A percentile compares a stretch with the other conserved stretches of the same genome.
These are phyloP conservation scores for Helleia helle DNA, from an alignment of 2,888 invertebrate genomes.

Conservation along the genomic window DNA sequence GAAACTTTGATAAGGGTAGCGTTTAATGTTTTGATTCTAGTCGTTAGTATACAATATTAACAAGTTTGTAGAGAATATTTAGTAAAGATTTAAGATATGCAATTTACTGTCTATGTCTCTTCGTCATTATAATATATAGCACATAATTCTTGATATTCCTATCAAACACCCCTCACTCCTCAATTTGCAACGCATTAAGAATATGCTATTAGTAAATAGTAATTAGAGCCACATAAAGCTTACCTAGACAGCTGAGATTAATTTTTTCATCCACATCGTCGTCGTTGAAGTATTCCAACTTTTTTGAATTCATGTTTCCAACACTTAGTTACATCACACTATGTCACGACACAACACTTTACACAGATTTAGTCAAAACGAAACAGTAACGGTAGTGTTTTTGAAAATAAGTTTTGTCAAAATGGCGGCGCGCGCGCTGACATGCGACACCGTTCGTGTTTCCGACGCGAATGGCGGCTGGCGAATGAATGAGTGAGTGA, in stretches of 20 bases:
- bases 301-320: constrained; percentile 68
- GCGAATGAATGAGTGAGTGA: constrained; percentile 22
- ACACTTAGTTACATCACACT: constrained; percentile 44
- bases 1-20: no score
- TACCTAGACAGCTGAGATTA: constrained; percentile 70
- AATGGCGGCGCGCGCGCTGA: constrained; percentile 37
- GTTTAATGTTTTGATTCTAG: no score
- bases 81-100: no score
- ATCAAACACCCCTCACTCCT: background rate
- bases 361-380: constrained; percentile 17
- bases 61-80: no score
- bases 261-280: constrained; percentile 61
- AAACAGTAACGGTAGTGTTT: constrained; percentile 30
- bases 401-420: constrained; percentile 46
- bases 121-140: background rate
- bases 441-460: constrained; percentile 41
- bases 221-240: constrained; percentile 21
- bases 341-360: constrained; percentile 45
- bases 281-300: constrained; percentile 63
- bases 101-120: no score
- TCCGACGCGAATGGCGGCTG: constrained; percentile 47
- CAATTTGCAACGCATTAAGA: constrained; percentile 8
- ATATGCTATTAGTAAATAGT: no score
- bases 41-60: no score
- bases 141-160: background rate